These are phyloP conservation scores for Gerris lacustris DNA, from an alignment of 2,888 invertebrate genomes.

Conservation along the genomic window DNA sequence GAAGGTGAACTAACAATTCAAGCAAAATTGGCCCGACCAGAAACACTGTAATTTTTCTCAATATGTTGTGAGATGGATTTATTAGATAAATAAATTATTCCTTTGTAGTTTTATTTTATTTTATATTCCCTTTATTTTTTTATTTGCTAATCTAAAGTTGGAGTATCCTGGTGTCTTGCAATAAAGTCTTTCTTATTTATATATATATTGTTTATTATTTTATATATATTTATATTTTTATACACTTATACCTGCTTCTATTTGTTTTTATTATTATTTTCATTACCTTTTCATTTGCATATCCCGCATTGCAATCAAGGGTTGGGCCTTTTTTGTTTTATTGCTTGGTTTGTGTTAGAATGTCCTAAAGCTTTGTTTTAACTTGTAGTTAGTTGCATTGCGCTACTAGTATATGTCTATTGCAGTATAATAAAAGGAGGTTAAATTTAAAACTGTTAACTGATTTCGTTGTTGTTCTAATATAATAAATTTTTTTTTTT, in stretches of 20 bases:
- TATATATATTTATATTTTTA: slow-evolving; percentile 12
- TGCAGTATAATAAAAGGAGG: not conserved
- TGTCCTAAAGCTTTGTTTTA: not conserved
- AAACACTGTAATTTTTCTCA: slow-evolving; percentile 15
- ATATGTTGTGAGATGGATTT: slow-evolving; percentile 30
- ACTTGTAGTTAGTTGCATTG: not conserved
- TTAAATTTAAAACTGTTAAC: not conserved
- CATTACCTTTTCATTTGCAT: slow-evolving; percentile 16
- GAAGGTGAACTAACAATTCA: slow-evolving; percentile 1
- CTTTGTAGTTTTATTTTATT: slow-evolving; percentile 12
- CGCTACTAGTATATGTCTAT: not conserved
- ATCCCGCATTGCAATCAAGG: slow-evolving; percentile 14
- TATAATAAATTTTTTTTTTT: too few relatives aligned
- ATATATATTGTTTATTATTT: slow-evolving; percentile 15
- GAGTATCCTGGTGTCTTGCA: not conserved
- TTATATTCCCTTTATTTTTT: not conserved
- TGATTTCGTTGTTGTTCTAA: too few relatives aligned
- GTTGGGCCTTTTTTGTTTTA: slow-evolving; percentile 27
- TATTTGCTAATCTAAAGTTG: not conserved
- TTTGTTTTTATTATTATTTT: slow-evolving; percentile 14
- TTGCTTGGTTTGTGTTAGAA: not conserved
- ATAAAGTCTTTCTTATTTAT: not conserved
- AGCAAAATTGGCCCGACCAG: slow-evolving; percentile 26
- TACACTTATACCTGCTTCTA: slow-evolving; percentile 11
- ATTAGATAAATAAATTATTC: slow-evolving; percentile 12